A percentile compares a stretch with the other conserved stretches of the same genome.
phyloP scores from a whole-genome alignment of 2,888 invertebrate species.

The Iselma pallidipennis region DNA sequence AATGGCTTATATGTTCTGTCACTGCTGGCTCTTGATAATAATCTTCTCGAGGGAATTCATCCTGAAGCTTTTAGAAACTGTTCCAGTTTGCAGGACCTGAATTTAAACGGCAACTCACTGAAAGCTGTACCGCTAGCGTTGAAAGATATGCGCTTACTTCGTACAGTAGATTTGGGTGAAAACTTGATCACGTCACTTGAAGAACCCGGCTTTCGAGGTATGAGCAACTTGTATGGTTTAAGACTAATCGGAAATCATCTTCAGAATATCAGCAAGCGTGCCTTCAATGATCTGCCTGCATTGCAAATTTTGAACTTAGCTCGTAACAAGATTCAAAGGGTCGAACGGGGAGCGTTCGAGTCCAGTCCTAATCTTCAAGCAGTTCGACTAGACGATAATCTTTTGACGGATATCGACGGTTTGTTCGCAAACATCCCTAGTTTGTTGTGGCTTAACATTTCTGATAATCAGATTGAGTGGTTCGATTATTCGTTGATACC shows the following conservation, averaged over 20 bases:
- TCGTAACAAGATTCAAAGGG: conserved; percentile 76
- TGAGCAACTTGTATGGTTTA: conserved; percentile 84
- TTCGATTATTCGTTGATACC: conserved; percentile 89
- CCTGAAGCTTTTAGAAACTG: conserved; percentile 89
- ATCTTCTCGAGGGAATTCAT: conserved; percentile 80
- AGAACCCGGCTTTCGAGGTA: conserved; percentile 79
- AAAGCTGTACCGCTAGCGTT: conserved; percentile 80
- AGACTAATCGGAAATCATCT: conserved; percentile 88
- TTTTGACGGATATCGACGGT: conserved; percentile 78
- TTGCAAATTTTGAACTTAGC: conserved; percentile 87
- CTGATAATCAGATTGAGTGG: conserved; percentile 85
- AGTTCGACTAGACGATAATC: conserved; percentile 84
- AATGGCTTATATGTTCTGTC: conserved; percentile 88
- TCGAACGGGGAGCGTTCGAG: conserved; percentile 82
- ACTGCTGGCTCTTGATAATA: conserved; percentile 82
- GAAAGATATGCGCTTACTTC: conserved; percentile 81
- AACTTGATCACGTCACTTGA: conserved; percentile 83
- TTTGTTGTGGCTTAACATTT: conserved; percentile 87
- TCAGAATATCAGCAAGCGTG: conserved; percentile 77
- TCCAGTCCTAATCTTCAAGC: conserved; percentile 80
- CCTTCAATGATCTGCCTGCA: conserved; percentile 77
- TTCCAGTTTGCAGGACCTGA: conserved; percentile 86
- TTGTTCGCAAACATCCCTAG: conserved; percentile 82
- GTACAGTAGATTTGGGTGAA: conserved; percentile 89
- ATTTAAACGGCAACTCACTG: conserved; percentile 85